These are phyloP conservation scores for Spongia lamella DNA, from an alignment of 37 sponge, comb jelly and placozoan species.

Conservation along the genomic window DNA sequence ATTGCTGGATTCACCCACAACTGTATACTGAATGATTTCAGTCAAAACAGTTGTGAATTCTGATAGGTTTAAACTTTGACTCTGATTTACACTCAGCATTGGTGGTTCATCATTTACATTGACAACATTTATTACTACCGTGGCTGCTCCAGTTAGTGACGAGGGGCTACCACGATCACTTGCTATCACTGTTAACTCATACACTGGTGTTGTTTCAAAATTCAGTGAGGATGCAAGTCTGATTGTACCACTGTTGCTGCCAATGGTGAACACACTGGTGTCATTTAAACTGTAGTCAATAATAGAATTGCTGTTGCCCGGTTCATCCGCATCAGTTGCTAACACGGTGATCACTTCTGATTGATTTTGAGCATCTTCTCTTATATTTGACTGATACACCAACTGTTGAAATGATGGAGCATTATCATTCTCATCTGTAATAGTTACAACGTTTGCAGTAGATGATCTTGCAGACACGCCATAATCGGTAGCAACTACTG, in stretches of 20 bases:
- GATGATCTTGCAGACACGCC: constrained; percentile 1
- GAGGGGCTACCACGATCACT: constrained; percentile 8
- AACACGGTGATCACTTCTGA: constrained; percentile 16
- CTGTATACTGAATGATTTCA: constrained; percentile 25
- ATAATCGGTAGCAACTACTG: constrained; percentile 50
- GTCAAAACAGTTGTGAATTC: constrained; percentile 37
- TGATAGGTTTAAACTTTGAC: constrained; percentile 28
- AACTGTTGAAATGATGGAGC: constrained; percentile 4
- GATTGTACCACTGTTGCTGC: constrained; percentile 35
- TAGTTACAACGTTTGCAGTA: not conserved
- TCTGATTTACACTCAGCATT: too few relatives aligned
- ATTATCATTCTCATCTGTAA: constrained; percentile 48
- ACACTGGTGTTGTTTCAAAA: constrained; percentile 34
- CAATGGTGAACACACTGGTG: constrained; percentile 22
- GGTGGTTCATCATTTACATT: constrained; percentile 57
- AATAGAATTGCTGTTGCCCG: not conserved
- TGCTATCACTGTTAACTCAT: constrained; percentile 26
- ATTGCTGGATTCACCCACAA: constrained; percentile 30
- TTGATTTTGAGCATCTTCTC: constrained; percentile 3
- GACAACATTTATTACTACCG: constrained; percentile 36
- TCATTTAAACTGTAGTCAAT: too few relatives aligned
- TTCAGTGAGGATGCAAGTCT: constrained; percentile 33
- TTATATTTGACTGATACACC: constrained; percentile 6
- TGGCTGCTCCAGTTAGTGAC: not conserved
- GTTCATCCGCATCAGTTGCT: constrained; percentile 49